Evolutionary conservation across 2,113 vertebrate species (phyloP).

Genomic region (Leptodactylus fuscus): DNA sequence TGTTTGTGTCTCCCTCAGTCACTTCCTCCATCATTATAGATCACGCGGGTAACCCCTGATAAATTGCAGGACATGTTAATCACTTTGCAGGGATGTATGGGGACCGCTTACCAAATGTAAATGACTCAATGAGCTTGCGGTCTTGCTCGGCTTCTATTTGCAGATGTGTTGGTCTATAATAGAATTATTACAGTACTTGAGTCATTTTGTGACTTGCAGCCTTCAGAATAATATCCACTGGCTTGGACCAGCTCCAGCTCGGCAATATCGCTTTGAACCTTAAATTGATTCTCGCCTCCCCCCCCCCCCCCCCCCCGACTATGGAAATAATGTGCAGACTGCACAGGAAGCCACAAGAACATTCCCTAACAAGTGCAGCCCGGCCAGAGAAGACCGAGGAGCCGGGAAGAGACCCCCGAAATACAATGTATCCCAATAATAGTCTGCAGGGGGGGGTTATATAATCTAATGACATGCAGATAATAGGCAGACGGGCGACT

Average conservation of each 20-base stretch:
- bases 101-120: constrained; percentile 63
- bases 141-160: constrained; percentile 63
- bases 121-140: constrained; percentile 65
- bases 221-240: constrained; percentile 69
- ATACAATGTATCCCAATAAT: not conserved
- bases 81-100: constrained; percentile 39
- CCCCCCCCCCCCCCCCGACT: constrained; percentile 62
- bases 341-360: constrained; percentile 51
- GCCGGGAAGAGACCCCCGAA: too few species aligned
- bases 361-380: not conserved
- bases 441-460: too few species aligned
- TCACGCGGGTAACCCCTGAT: constrained; percentile 9
- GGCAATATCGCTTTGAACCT: constrained; percentile 67
- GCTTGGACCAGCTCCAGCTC: constrained; percentile 69
- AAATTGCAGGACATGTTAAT: constrained; percentile 30
- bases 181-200: constrained; percentile 70
- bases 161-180: constrained; percentile 68
- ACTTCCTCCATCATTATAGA: not conserved
- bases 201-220: constrained; percentile 68
- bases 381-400: not conserved
- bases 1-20: too few species aligned
- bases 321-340: constrained; percentile 42
- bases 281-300: constrained; percentile 68
- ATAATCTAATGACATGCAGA: too few species aligned
- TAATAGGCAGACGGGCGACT: too few species aligned